Base-by-base conservation (phyloP, 2,113 vertebrate species). In the Phylloscopus trochilus region DNA sequence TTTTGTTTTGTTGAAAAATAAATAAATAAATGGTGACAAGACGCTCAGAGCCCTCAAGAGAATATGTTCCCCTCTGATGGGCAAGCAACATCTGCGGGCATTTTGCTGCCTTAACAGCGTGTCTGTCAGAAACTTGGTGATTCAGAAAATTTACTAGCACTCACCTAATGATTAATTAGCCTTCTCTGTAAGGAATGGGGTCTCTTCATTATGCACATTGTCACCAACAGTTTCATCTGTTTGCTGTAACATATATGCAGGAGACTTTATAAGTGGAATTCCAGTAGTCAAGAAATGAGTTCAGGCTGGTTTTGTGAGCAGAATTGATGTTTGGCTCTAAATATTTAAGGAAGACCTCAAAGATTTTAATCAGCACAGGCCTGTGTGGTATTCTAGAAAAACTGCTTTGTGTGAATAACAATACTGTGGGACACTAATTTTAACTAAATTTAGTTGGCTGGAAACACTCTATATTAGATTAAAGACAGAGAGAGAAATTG, bases 81-180 rank as follows among this genome's bases (percentile, higher is more conserved):
- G 92, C 90, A 95, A 93, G 92, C 46, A 95, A 92, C 92, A 95
- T 96, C 92, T 96, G 95, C 15, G 77, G 93, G 78, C 93, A 91
- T 94, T 95, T 94, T 20, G 30, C 89, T 87, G 82, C n/a, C 77
- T 97, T 96, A 95, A 95, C 96, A 91, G 88, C n/a, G 0, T 89
- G 94, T 94, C 94, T 95, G 84, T 97, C 97, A 97, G 75, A 94
- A 97, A 93, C 90, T 79, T 96, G 93, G 96, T 96, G 96, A 96
- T 96, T 97, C 96, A 96, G 96, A 97, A 97, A 97, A 97, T 96
- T 92, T 96, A 94, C 95, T 95, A 92, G 92, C 95, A 91, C 92
- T 97, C 89, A 89, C 91, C 96, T 97, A 97, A 97, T 97, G 95
- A 97, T 97, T 97, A 97, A 97, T 97, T 97, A 97, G 96, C 95